Conservation (phyloP, 2,888 invertebrate species). For the Furcula furcula region DNA sequence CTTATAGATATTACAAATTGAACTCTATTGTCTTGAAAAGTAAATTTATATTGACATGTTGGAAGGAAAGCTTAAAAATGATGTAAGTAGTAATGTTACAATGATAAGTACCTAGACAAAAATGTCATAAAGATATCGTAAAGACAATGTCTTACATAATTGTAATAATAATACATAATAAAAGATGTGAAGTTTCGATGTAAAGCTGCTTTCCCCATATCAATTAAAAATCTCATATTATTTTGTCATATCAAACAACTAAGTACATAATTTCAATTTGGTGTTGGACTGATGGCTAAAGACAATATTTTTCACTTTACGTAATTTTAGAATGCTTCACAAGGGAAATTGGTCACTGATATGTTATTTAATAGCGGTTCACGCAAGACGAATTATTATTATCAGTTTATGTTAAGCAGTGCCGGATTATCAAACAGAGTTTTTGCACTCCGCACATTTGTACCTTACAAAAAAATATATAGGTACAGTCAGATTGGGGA, state of each 20-base stretch:
- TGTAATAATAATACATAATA: too few relatives aligned
- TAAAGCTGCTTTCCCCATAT: constrained; percentile 20
- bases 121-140: constrained; percentile 44
- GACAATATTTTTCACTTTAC: constrained; percentile 49
- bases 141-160: constrained; percentile 46
- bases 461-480: too few relatives aligned
- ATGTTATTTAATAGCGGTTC: too few relatives aligned
- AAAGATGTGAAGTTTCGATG: constrained; percentile 13
- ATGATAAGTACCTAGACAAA: constrained; percentile 28
- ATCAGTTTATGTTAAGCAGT: too few relatives aligned
- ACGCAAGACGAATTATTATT: too few relatives aligned
- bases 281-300: constrained; percentile 45
- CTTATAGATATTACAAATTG: constrained; percentile 42
- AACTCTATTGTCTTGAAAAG: constrained; percentile 42
- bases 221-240: constrained; percentile 9
- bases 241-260: constrained; percentile 42
- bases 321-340: too few relatives aligned
- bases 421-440: too few relatives aligned
- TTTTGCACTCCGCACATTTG: too few relatives aligned
- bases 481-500: too few relatives aligned
- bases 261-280: too few relatives aligned
- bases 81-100: constrained; percentile 27
- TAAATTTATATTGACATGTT: constrained; percentile 38
- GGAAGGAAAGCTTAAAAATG: constrained; percentile 32
- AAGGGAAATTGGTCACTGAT: too few relatives aligned